These are phyloP conservation scores for Lepas anatifera DNA, from an alignment of 2,888 invertebrate species.

Conservation along the genomic window DNA sequence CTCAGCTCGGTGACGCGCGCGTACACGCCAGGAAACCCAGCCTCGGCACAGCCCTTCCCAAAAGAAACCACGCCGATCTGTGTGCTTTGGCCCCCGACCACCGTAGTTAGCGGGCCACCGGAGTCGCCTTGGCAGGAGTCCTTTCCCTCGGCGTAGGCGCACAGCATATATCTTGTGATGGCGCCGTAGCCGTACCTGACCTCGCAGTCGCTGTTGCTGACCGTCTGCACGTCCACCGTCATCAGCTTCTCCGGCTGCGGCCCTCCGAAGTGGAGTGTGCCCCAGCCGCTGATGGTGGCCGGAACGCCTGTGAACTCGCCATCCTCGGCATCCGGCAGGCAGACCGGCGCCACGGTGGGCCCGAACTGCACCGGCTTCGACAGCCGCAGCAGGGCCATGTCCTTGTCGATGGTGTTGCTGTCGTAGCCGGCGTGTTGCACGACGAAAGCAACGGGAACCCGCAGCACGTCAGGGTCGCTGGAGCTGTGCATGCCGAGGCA, in stretches of 20 bases:
- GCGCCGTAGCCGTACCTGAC: background rate
- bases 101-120: background rate
- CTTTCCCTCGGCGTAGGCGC: conserved; percentile 11
- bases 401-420: background rate
- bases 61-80: background rate
- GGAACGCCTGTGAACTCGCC: background rate
- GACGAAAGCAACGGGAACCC: background rate
- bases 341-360: conserved; percentile 1
- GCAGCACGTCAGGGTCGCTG: background rate
- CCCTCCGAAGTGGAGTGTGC: conserved; percentile 1
- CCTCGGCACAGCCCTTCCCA: background rate
- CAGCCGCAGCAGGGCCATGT: background rate
- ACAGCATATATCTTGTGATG: conserved; percentile 13
- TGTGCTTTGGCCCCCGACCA: background rate
- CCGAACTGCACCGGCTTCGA: background rate
- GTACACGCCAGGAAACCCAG: background rate
- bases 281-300: conserved; percentile 16
- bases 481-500: background rate
- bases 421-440: background rate
- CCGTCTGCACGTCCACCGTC: conserved; percentile 14
- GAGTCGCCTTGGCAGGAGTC: conserved; percentile 14
- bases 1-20: background rate
- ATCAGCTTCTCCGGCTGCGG: background rate
- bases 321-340: conserved; percentile 13
- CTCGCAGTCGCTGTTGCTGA: conserved; percentile 7